Evolutionary conservation across 2,888 invertebrate species (phyloP).

Genomic region (Rhopalosiphum nymphaeae): DNA sequence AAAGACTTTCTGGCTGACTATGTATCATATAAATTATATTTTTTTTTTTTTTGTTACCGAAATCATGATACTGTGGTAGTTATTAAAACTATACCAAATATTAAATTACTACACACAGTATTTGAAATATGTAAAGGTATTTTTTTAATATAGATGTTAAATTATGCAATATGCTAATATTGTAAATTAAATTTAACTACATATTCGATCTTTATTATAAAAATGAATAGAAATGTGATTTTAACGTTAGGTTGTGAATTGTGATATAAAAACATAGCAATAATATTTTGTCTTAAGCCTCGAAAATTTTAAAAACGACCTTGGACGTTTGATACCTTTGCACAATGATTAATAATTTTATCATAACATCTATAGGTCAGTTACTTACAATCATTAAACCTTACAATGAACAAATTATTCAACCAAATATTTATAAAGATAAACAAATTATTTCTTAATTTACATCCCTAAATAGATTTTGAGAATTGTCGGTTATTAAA

Average conservation of each 20-base stretch:
- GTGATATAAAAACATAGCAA: background rate
- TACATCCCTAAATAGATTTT: background rate
- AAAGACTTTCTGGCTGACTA: background rate
- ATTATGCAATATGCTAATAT: background rate
- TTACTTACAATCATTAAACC: background rate
- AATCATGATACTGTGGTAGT: background rate
- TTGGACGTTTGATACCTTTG: background rate
- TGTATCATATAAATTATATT: background rate
- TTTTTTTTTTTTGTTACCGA: background rate
- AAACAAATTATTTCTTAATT: background rate
- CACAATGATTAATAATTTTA: background rate
- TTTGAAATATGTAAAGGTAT: background rate
- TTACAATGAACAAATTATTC: background rate
- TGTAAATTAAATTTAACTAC: background rate
- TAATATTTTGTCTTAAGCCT: background rate
- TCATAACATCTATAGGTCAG: background rate
- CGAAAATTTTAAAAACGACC: background rate
- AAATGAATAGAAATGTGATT: background rate
- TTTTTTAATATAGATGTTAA: background rate
- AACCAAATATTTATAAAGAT: background rate
- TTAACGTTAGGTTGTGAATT: background rate
- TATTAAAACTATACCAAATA: background rate
- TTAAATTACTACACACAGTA: background rate
- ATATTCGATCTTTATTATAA: background rate
- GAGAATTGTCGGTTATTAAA: background rate